A percentile compares a stretch with the other conserved stretches of the same genome.
phyloP scores from a whole-genome alignment of 2,888 invertebrate species.

The Xanthorhoe designata region DNA sequence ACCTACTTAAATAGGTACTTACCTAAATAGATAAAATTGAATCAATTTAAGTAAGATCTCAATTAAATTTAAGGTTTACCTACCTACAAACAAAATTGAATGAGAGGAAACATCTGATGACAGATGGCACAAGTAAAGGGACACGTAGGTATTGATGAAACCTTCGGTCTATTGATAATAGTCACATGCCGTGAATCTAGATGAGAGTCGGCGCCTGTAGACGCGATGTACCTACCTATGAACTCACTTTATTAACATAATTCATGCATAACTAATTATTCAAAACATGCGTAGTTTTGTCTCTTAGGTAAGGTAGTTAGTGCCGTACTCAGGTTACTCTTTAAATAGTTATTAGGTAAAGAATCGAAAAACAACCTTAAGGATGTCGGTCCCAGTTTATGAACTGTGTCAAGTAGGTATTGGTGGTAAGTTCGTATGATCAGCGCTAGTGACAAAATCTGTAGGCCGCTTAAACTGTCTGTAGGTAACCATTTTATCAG shows the following conservation, averaged over 20 bases:
- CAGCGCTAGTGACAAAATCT: too few relatives aligned
- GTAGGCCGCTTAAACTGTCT: too few relatives aligned
- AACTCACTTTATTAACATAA: slow-evolving; percentile 54
- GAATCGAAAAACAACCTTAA: not conserved
- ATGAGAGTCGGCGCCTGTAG: slow-evolving; percentile 72
- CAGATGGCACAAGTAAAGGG: slow-evolving; percentile 34
- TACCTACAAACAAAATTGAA: not conserved
- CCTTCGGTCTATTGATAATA: slow-evolving; percentile 44
- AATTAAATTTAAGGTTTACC: too few relatives aligned
- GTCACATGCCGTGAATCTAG: slow-evolving; percentile 64
- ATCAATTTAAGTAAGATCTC: too few relatives aligned
- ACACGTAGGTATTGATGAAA: slow-evolving; percentile 41
- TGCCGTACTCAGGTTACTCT: not conserved
- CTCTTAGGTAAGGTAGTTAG: slow-evolving; percentile 13
- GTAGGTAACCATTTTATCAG: too few relatives aligned
- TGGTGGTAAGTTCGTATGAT: too few relatives aligned
- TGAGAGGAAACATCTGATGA: slow-evolving; percentile 10
- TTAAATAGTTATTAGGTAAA: not conserved
- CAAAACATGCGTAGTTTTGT: slow-evolving; percentile 54
- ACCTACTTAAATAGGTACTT: too few relatives aligned
- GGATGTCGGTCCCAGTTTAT: too few relatives aligned
- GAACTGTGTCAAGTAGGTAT: too few relatives aligned
- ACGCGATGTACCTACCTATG: slow-evolving; percentile 32
- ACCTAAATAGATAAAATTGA: too few relatives aligned
- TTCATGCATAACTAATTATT: slow-evolving; percentile 68